phyloP scores from a whole-genome alignment of 2,888 invertebrate genomes.

The Euplagia quadripunctaria region DNA sequence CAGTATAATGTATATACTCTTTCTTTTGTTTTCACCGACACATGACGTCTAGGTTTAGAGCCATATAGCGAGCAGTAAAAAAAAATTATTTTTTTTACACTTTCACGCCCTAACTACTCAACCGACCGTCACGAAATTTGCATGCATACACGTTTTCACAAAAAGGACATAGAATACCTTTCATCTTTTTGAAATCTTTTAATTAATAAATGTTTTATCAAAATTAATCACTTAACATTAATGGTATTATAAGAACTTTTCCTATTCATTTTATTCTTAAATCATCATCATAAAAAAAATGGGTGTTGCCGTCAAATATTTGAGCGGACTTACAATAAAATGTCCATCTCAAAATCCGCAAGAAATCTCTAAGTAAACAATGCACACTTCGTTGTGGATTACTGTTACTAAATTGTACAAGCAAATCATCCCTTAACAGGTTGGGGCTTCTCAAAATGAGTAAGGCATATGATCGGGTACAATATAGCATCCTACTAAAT shows the following conservation, averaged over 20 bases:
- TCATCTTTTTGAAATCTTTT: no score
- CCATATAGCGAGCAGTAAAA: background rate
- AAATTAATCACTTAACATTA: no score
- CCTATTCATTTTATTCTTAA: background rate
- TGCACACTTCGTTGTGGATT: background rate
- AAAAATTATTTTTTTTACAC: background rate
- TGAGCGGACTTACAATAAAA: background rate
- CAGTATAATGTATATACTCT: no score
- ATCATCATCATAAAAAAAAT: background rate
- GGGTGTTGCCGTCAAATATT: background rate
- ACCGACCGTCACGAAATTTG: no score
- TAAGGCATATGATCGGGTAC: no score
- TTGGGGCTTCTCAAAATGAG: constrained; percentile 8
- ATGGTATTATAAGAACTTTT: background rate
- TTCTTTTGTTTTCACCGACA: background rate
- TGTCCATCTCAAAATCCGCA: background rate
- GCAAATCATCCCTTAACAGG: constrained; percentile 3
- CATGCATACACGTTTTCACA: no score
- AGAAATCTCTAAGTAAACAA: background rate
- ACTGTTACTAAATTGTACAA: constrained; percentile 6
- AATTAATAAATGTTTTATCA: no score
- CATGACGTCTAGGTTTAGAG: background rate
- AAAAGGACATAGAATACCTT: background rate
- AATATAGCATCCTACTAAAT: background rate
- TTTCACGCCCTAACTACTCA: background rate